Base-by-base conservation (phyloP, 2,888 invertebrate species). In the Mechanitis mazaeus region DNA sequence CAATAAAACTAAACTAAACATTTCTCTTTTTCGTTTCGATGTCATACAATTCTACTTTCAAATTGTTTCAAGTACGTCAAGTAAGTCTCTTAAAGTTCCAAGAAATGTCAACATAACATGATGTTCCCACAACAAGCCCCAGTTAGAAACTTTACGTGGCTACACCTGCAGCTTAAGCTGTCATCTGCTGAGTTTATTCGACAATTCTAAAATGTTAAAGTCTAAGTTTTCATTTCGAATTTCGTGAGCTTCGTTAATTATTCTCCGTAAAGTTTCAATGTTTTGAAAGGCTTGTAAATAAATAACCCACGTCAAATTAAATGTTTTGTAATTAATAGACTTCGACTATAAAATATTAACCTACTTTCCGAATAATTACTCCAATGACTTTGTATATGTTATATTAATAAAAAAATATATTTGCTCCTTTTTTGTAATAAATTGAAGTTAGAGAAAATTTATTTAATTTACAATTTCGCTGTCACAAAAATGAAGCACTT, bases 101-200 rank as follows among this genome's bases (percentile, higher is more conserved):
- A 54, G 63, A 59, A 60, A 54, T 63, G 65, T 63, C 65, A 65
- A 65, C 60, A 60, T 63, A 54, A 47, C 31, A 31, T 31, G 61
- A 55, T 42, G 58, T 58, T 53, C 47, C 55, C 58, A 62, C 58
- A 62, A 62, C 55, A 58, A 47, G 57, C 38, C 28, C 33, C 42
- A 62, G 58, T 55, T 61, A 3, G 38, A 54, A 54, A 62, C 81
- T 74, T 82, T 80, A 64, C 67, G 68, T 72, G 69, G 72, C 76
- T 75, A 78, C 79, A 81, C 77, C 79, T 81, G 77, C 84, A 84
- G 86, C 83, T 86, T 84, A 84, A 87, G 76, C 78, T 84, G 83
- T 77, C 83, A 83, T 82, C 80, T 83, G 83, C 83, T 74, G 65
- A 79, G 77, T 79, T 81, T 80, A 80, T 78, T 75, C 71, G 69